phyloP scores from a whole-genome alignment of 2,888 invertebrate species.

The Litoditis marina region DNA sequence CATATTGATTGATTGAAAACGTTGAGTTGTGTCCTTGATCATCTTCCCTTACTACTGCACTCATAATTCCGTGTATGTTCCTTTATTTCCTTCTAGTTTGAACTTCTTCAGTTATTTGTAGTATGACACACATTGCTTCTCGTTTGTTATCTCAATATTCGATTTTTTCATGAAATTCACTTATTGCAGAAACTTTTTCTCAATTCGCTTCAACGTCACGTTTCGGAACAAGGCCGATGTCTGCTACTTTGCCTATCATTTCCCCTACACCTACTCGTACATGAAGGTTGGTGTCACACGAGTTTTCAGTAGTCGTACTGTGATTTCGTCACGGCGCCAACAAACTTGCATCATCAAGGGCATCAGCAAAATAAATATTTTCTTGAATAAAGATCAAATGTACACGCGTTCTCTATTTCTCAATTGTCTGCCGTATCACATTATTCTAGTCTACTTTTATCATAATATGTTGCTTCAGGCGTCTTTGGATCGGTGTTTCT shows the following conservation, averaged over 20 bases:
- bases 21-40: background rate
- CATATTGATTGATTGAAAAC: too few species aligned
- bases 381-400: background rate
- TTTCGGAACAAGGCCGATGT: conserved; percentile 77
- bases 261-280: conserved; percentile 80
- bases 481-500: conserved; percentile 21
- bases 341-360: too few species aligned
- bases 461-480: too few species aligned
- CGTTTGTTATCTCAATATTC: too few species aligned
- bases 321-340: too few species aligned
- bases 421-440: background rate
- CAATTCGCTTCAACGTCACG: conserved; percentile 76
- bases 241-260: conserved; percentile 83
- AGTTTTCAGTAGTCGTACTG: too few species aligned
- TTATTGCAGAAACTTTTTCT: conserved; percentile 70
- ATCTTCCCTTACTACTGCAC: background rate
- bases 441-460: conserved; percentile 38
- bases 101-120: too few species aligned
- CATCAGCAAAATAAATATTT: too few species aligned
- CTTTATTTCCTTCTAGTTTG: background rate
- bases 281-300: too few species aligned
- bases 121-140: too few species aligned
- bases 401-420: background rate
- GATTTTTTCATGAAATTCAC: too few species aligned
- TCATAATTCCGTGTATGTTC: background rate